A percentile compares a stretch with the other conserved stretches of the same genome.
These are phyloP conservation scores for Chinchilla lanigera DNA, from an alignment of 2,113 vertebrate genomes.

Conservation along the genomic window DNA sequence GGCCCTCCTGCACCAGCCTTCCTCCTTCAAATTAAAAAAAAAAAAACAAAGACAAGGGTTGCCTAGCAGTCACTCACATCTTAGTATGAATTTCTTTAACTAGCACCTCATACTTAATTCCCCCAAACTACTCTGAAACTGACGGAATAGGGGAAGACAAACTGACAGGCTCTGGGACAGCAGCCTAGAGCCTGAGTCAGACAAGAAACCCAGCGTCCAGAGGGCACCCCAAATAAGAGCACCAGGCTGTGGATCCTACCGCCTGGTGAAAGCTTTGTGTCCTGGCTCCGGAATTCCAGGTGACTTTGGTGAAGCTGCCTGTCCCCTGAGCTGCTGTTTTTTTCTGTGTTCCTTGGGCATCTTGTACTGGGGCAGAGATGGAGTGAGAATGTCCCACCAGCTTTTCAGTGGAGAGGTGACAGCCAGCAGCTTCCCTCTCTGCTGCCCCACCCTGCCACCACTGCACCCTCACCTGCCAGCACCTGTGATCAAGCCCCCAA, in stretches of 20 bases:
- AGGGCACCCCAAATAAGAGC: neutral
- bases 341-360: neutral
- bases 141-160: neutral
- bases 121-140: neutral
- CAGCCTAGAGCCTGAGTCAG: neutral
- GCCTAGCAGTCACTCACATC: neutral
- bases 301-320: neutral
- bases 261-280: neutral
- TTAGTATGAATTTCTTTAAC: conserved; percentile 21
- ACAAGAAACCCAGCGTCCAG: neutral
- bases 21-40: neutral
- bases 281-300: no score
- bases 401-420: neutral
- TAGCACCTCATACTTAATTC: neutral
- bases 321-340: neutral
- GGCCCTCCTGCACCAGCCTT: neutral
- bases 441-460: neutral
- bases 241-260: neutral
- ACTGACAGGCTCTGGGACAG: neutral
- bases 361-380: neutral
- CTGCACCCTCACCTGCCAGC: neutral
- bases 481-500: neutral
- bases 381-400: neutral
- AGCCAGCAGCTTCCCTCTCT: neutral
- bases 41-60: neutral